A percentile compares a stretch with the other conserved stretches of the same genome.
These are phyloP conservation scores for Papilio demoleus DNA, from an alignment of 2,888 invertebrate species.

Conservation along the genomic window DNA sequence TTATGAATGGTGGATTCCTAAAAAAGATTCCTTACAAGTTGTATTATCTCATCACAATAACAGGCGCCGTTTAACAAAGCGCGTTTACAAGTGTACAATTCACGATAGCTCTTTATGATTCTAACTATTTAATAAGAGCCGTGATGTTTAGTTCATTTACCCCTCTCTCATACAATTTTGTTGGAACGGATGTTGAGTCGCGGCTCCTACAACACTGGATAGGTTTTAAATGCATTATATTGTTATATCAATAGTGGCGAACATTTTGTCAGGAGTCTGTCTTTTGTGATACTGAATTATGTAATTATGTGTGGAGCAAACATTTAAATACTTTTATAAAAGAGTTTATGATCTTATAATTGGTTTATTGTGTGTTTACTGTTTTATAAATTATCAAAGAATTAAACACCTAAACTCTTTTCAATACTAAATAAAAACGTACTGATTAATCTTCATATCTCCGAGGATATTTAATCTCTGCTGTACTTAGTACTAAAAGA, in stretches of 20 bases:
- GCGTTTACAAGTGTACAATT: conserved; percentile 82
- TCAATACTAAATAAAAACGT: too few relatives aligned
- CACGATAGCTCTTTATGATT: conserved; percentile 80
- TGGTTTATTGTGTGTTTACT: conserved; percentile 21
- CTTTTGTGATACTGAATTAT: conserved; percentile 76
- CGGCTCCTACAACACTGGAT: conserved; percentile 64
- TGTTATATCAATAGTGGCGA: conserved; percentile 80
- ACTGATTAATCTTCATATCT: too few relatives aligned
- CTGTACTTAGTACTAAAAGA: too few relatives aligned
- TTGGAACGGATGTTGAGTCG: conserved; percentile 48
- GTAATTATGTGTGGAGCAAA: conserved; percentile 72
- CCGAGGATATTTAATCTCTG: too few relatives aligned
- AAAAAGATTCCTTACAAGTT: conserved; percentile 83
- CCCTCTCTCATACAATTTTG: conserved; percentile 51
- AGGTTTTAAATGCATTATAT: conserved; percentile 79
- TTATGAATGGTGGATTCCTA: conserved; percentile 80
- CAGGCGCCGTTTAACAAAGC: conserved; percentile 79
- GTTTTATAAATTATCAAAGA: too few relatives aligned
- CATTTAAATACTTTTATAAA: conserved; percentile 52
- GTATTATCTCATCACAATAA: conserved; percentile 80
- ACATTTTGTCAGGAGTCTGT: conserved; percentile 75
- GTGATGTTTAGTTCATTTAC: conserved; percentile 57
- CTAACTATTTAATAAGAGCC: conserved; percentile 70
- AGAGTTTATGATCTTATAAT: conserved; percentile 47
- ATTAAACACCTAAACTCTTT: too few relatives aligned